Conservation (phyloP, 2,113 vertebrate species). For the Meleagris gallopavo region DNA sequence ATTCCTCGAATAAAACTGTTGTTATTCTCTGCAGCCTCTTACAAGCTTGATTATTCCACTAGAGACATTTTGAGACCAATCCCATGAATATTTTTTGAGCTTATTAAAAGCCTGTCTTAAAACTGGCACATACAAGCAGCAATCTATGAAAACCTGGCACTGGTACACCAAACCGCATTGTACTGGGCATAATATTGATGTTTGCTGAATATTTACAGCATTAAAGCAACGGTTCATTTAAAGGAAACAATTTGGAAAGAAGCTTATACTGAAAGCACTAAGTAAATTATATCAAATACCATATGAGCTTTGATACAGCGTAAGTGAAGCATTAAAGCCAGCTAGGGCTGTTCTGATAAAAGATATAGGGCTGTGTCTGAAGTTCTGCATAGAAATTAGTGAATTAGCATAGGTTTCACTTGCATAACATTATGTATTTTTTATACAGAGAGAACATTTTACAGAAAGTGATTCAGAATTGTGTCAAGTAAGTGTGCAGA, state of each 20-base stretch:
- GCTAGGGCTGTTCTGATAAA: background rate
- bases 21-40: constrained; percentile 33
- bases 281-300: constrained; percentile 26
- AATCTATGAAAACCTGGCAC: constrained; percentile 68
- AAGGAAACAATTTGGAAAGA: constrained; percentile 49
- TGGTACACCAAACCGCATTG: constrained; percentile 39
- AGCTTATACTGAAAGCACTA: constrained; percentile 23
- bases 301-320: background rate
- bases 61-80: constrained; percentile 67
- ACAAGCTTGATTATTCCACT: constrained; percentile 56
- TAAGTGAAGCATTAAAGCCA: constrained; percentile 22
- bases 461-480: background rate
- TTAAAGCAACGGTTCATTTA: constrained; percentile 51
- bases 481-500: background rate
- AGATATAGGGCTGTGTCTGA: background rate
- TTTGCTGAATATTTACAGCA: constrained; percentile 39
- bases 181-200: constrained; percentile 65
- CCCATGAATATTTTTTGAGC: constrained; percentile 61
- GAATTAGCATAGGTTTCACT: background rate
- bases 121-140: constrained; percentile 53
- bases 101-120: constrained; percentile 73
- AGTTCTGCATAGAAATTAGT: background rate
- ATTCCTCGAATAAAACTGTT: constrained; percentile 33
- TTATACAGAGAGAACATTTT: background rate
- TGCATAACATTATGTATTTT: background rate